Conservation (phyloP, 2,797 vertebrate species). For the Pseudochirops corinnae region DNA sequence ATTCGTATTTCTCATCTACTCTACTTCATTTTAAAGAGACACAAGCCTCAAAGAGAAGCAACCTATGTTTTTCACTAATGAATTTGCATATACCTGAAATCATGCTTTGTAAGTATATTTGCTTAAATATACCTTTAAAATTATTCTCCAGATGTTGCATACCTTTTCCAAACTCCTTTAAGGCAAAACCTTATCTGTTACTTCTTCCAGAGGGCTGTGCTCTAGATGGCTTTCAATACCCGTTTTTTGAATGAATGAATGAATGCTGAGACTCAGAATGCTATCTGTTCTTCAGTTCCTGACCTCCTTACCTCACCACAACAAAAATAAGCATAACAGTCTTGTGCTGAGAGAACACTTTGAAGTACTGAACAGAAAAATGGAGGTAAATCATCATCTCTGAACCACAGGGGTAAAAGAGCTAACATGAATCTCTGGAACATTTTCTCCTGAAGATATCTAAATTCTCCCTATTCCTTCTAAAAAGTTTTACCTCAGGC, state of each 20-base stretch:
- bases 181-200: not conserved
- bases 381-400: not conserved
- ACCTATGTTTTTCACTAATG: not conserved
- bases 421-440: not conserved
- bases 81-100: not conserved
- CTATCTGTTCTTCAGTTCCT: not conserved
- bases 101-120: not conserved
- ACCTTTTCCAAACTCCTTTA: not conserved
- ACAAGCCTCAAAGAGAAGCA: not conserved
- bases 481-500: not conserved
- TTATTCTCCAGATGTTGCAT: not conserved
- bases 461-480: constrained; percentile 29
- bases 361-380: constrained; percentile 46
- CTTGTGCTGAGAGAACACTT: not conserved
- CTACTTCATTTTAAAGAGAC: not conserved
- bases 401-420: constrained; percentile 28
- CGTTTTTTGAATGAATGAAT: not conserved
- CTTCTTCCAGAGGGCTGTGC: not conserved
- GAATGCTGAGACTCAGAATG: not conserved
- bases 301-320: not conserved
- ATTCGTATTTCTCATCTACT: not conserved
- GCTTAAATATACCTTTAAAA: not conserved
- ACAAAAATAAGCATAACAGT: not conserved
- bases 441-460: not conserved
- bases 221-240: not conserved